Conservation (phyloP, 2,113 vertebrate genomes). For the Triplophysa siluroides region DNA sequence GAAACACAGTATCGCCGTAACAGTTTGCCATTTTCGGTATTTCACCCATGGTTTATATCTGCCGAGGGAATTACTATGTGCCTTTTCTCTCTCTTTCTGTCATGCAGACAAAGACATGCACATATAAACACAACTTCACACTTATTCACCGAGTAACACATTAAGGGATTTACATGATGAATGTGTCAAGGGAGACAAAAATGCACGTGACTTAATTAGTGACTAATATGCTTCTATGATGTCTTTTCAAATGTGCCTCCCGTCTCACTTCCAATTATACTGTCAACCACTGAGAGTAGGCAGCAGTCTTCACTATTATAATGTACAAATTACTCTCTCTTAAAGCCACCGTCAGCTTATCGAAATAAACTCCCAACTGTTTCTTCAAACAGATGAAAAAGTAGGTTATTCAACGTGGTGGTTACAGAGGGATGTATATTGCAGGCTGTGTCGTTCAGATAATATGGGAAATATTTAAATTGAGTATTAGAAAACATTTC, state of each 20-base stretch:
- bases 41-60: background rate
- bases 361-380: conserved; percentile 30
- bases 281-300: conserved; percentile 23
- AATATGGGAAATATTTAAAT: background rate
- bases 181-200: conserved; percentile 49
- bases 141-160: conserved; percentile 18
- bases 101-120: background rate
- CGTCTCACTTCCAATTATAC: conserved; percentile 48
- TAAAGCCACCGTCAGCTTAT: conserved; percentile 34
- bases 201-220: conserved; percentile 54
- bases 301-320: conserved; percentile 28
- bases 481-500: background rate
- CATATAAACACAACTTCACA: conserved; percentile 26
- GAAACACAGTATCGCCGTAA: background rate
- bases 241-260: conserved; percentile 37
- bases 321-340: conserved; percentile 40
- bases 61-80: conserved; percentile 20
- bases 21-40: conserved; percentile 12
- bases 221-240: conserved; percentile 54
- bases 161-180: conserved; percentile 39
- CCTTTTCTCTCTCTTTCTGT: conserved; percentile 19
- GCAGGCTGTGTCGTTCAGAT: background rate
- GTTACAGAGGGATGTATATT: conserved; percentile 5
- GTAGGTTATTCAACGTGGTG: background rate
- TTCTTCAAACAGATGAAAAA: conserved; percentile 8